Evolutionary conservation across 2,888 invertebrate genomes (phyloP).

Genomic region (Adineta ricciae): DNA sequence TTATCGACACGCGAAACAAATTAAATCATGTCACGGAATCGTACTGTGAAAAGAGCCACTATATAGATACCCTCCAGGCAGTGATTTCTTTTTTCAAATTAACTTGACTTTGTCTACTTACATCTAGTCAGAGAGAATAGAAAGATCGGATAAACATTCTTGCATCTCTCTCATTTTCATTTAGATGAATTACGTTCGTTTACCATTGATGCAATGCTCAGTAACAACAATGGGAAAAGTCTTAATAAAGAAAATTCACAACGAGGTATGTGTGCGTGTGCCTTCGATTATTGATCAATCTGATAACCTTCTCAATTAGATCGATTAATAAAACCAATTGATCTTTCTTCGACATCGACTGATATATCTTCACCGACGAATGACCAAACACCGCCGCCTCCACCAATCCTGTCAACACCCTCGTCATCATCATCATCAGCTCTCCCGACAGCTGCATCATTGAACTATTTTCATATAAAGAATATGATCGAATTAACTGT

Average conservation of each 20-base stretch:
- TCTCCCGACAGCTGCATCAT: neutral
- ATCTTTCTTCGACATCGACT: neutral
- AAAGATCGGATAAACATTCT: neutral
- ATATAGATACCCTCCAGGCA: conserved; percentile 4
- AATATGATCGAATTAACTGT: neutral
- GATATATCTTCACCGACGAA: neutral
- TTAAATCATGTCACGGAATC: conserved; percentile 15
- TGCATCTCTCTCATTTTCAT: neutral
- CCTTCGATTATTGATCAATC: neutral
- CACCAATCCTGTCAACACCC: neutral
- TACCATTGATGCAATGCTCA: neutral
- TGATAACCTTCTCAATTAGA: conserved; percentile 9
- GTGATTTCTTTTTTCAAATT: conserved; percentile 10
- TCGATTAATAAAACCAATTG: conserved; percentile 8
- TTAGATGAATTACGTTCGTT: neutral
- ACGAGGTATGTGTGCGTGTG: neutral
- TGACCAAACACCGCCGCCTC: neutral
- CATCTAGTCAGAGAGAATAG: neutral
- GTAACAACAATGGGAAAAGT: neutral
- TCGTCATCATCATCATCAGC: neutral
- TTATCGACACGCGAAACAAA: conserved; percentile 15
- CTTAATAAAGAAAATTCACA: neutral
- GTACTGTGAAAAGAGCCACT: neutral
- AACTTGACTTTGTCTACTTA: neutral
- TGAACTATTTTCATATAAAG: neutral